These are phyloP conservation scores for Prorops nasuta DNA, from an alignment of 1,140 invertebrate species.

Conservation along the genomic window DNA sequence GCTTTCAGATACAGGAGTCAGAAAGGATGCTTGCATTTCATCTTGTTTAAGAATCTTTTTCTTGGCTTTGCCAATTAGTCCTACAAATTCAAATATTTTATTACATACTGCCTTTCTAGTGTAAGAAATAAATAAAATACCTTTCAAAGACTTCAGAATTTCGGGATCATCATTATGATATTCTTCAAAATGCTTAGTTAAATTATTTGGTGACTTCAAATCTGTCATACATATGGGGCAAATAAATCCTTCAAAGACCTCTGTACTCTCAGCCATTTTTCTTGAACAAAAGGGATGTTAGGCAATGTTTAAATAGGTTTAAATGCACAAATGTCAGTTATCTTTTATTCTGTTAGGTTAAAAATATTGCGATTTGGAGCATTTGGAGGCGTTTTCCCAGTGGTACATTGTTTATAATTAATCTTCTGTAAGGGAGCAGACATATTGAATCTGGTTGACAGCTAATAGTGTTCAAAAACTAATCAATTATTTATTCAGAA, in stretches of 20 bases:
- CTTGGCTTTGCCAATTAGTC: slow-evolving; percentile 85
- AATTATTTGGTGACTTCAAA: slow-evolving; percentile 75
- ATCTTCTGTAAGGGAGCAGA: too few relatives aligned
- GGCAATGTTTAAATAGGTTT: too few relatives aligned
- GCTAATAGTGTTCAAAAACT: too few relatives aligned
- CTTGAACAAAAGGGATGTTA: too few relatives aligned
- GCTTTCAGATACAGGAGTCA: slow-evolving; percentile 39
- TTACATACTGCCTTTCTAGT: slow-evolving; percentile 4
- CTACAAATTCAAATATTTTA: slow-evolving; percentile 47
- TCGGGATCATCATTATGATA: slow-evolving; percentile 87
- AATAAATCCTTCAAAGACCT: slow-evolving; percentile 86
- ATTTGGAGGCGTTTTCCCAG: too few relatives aligned
- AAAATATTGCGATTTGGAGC: too few relatives aligned
- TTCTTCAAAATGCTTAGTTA: slow-evolving; percentile 86
- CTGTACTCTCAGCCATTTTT: slow-evolving; percentile 54
- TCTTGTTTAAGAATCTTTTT: slow-evolving; percentile 84
- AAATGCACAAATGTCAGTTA: too few relatives aligned
- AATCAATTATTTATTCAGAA: too few relatives aligned
- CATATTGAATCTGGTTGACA: too few relatives aligned
- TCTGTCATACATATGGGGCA: slow-evolving; percentile 92
- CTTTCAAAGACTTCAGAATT: slow-evolving; percentile 87
- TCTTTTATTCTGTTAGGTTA: too few relatives aligned
- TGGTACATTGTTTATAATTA: too few relatives aligned
- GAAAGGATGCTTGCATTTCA: slow-evolving; percentile 61
- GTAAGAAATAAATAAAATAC: slow-evolving; percentile 42